These are phyloP conservation scores for Teleiodes luculella DNA, from an alignment of 2,888 invertebrate genomes.

Conservation along the genomic window DNA sequence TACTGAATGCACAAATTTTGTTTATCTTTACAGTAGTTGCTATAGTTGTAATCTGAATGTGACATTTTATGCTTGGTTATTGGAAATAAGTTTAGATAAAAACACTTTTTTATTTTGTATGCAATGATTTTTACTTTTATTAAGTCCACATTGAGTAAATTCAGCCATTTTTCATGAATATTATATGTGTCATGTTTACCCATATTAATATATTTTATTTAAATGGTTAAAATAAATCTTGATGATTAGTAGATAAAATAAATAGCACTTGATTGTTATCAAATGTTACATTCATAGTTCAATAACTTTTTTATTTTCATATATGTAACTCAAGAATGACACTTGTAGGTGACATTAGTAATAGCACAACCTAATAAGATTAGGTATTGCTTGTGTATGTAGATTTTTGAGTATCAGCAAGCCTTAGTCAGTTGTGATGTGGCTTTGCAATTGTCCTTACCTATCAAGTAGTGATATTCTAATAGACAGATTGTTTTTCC, in stretches of 20 bases:
- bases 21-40: background rate
- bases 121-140: too few relatives aligned
- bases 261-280: background rate
- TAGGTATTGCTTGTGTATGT: background rate
- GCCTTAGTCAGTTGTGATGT: background rate
- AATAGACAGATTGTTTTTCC: constrained; percentile 2
- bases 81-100: too few relatives aligned
- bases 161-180: too few relatives aligned
- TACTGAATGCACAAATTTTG: background rate
- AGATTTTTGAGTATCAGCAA: background rate
- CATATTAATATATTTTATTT: too few relatives aligned
- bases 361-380: constrained; percentile 5
- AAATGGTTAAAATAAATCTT: too few relatives aligned
- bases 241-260: too few relatives aligned
- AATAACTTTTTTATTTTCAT: background rate
- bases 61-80: too few relatives aligned
- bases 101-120: too few relatives aligned
- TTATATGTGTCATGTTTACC: too few relatives aligned
- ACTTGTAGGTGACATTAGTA: background rate
- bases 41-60: background rate
- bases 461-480: background rate
- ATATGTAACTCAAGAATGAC: background rate
- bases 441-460: background rate
- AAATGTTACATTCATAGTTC: background rate
- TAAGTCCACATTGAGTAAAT: too few relatives aligned